Evolutionary conservation across 2,113 vertebrate species (phyloP).

Genomic region (Rostratula benghalensis): DNA sequence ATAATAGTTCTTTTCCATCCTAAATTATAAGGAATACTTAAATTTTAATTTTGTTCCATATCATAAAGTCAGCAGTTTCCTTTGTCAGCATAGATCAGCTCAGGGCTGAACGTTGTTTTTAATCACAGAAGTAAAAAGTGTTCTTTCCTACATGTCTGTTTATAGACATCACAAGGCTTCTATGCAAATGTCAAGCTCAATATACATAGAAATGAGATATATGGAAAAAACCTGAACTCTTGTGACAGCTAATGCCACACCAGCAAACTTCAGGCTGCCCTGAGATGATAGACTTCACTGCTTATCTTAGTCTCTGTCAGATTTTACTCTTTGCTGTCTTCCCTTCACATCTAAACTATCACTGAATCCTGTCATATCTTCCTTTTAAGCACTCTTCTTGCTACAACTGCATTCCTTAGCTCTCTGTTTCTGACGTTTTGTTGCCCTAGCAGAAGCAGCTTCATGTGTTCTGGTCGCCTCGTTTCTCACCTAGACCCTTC

Average conservation of each 20-base stretch:
- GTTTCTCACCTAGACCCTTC: neutral
- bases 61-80: conserved; percentile 13
- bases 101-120: neutral
- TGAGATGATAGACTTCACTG: neutral
- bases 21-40: neutral
- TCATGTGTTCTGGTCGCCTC: neutral
- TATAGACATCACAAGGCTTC: conserved; percentile 8
- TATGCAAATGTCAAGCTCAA: conserved; percentile 40
- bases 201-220: neutral
- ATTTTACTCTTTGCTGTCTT: neutral
- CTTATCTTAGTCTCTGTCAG: neutral
- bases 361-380: neutral
- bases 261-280: conserved; percentile 16
- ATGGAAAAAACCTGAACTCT: conserved; percentile 25
- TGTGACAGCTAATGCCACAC: conserved; percentile 34
- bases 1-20: neutral
- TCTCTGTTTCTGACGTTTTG: neutral
- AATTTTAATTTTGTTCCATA: neutral
- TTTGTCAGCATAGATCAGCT: conserved; percentile 30
- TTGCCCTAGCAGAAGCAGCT: neutral
- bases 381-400: neutral
- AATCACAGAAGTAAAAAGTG: neutral
- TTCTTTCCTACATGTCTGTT: neutral
- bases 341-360: neutral
- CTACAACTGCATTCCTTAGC: neutral